Evolutionary conservation across 2,888 invertebrate species (phyloP).

Genomic region (Nomada goodeniana): DNA sequence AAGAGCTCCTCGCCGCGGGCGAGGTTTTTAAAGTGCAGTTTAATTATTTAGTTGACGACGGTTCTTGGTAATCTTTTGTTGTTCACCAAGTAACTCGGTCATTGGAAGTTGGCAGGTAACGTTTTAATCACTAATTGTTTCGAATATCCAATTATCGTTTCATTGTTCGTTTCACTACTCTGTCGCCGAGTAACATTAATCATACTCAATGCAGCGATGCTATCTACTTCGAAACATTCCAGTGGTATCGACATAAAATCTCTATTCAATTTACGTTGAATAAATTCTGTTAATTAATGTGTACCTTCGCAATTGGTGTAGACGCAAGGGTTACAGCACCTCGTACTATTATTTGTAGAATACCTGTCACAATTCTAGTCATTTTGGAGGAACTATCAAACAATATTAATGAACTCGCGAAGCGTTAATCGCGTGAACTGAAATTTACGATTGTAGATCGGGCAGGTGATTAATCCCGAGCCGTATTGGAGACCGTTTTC

Average conservation of each 20-base stretch:
- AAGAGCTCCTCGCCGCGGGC: not conserved
- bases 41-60: not conserved
- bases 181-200: constrained; percentile 8
- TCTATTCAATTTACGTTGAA: no score
- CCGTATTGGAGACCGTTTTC: not conserved
- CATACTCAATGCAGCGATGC: not conserved
- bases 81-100: not conserved
- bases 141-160: not conserved
- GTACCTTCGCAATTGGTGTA: no score
- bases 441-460: constrained; percentile 10
- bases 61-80: not conserved
- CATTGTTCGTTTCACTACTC: not conserved
- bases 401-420: constrained; percentile 15
- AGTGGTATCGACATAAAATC: no score
- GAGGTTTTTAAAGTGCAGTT: not conserved
- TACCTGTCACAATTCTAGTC: not conserved
- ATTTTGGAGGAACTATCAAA: not conserved
- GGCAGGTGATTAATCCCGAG: constrained; percentile 5
- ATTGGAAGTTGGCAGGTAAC: not conserved
- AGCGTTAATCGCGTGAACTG: constrained; percentile 17
- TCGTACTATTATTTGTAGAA: not conserved
- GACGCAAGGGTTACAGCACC: no score
- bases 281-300: not conserved
- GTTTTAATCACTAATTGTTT: not conserved
- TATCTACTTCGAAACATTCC: no score